Percentiles rank a stretch among this genome's conserved stretches.
phyloP scores from a whole-genome alignment of 2,113 vertebrate genomes.

The Chinchilla lanigera region DNA sequence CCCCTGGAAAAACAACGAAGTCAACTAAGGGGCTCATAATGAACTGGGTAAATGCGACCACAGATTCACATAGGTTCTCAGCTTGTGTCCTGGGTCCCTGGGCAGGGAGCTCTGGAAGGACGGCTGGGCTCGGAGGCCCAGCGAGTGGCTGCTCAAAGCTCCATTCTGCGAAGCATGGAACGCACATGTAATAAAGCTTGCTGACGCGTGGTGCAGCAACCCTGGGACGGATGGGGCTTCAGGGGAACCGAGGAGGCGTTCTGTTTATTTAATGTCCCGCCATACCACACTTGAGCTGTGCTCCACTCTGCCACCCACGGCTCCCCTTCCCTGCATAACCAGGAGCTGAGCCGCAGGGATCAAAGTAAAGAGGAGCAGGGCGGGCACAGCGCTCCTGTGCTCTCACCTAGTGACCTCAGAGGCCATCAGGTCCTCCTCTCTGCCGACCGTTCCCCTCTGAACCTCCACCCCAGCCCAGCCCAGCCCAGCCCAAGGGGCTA shows the following conservation, averaged over 20 bases:
- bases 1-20: fast-evolving
- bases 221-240: fast-evolving
- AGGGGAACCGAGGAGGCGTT: fast-evolving
- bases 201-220: fast-evolving
- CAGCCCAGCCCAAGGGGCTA: too few species aligned
- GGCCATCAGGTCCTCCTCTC: too few species aligned
- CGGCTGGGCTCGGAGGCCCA: fast-evolving
- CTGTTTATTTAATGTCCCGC: fast-evolving
- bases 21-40: fast-evolving
- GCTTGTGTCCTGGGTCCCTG: fast-evolving
- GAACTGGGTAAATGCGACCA: fast-evolving
- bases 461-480: fast-evolving
- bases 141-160: fast-evolving
- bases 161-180: fast-evolving
- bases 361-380: not conserved
- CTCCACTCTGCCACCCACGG: fast-evolving
- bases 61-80: fast-evolving
- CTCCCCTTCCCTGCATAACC: not conserved
- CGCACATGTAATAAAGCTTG: fast-evolving
- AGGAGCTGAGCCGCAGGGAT: fast-evolving
- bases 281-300: fast-evolving
- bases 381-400: fast-evolving
- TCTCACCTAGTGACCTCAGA: fast-evolving
- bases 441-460: fast-evolving
- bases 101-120: fast-evolving